Evolutionary conservation across 2,113 vertebrate species (phyloP).

Genomic region (Peromyscus californicus): DNA sequence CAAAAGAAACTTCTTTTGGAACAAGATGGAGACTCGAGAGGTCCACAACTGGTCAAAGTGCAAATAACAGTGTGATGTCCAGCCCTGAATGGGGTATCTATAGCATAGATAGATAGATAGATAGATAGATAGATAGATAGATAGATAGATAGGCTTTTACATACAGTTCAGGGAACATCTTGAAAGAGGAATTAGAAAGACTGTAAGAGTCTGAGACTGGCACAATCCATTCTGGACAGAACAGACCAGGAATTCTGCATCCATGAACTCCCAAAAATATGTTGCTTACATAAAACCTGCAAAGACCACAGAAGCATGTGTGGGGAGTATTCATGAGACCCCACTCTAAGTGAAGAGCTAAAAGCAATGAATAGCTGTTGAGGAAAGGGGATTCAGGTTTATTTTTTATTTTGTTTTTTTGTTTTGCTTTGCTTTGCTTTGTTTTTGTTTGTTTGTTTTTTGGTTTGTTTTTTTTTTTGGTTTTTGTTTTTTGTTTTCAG

Average conservation of each 20-base stretch:
- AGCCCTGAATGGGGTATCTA: not conserved
- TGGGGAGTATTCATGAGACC: not conserved
- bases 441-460: not conserved
- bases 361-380: not conserved
- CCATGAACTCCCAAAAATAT: not conserved
- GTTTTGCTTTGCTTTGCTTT: not conserved
- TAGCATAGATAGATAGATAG: no score
- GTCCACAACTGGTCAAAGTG: not conserved
- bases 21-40: not conserved
- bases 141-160: no score
- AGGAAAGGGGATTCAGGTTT: not conserved
- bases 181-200: not conserved
- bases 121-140: no score
- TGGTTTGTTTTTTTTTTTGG: not conserved
- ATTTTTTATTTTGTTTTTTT: not conserved
- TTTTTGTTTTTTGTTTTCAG: not conserved
- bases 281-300: not conserved
- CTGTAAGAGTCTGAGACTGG: not conserved
- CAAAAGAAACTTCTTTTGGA: not conserved
- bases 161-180: not conserved
- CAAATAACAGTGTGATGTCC: not conserved
- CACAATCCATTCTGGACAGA: not conserved
- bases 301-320: not conserved
- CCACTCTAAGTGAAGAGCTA: not conserved
- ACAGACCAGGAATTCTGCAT: not conserved